Base-by-base conservation (phyloP, 2,888 invertebrate species). In the Cephus rjabovi region DNA sequence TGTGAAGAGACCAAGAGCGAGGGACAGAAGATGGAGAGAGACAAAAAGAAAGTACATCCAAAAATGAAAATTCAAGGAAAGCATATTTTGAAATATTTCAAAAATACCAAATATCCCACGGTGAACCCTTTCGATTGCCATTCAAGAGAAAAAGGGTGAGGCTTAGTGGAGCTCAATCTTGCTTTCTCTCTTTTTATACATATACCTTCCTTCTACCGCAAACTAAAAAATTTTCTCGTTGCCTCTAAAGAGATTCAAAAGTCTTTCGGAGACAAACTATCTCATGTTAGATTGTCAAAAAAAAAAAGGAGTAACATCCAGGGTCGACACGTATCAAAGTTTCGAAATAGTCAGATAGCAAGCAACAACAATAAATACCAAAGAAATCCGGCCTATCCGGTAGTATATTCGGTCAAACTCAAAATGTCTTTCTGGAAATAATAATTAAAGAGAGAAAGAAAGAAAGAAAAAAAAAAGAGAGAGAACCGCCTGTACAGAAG, bases 181-280 rank as follows among this genome's bases (percentile, higher is more conserved):
- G 77, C 56, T 70, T 77, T 75, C 56, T 75, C 76, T 75, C 35
- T 71, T 56, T 74, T 34, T 73, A 33, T 75, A 35, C 4, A 40
- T 37, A n/a, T 37, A 30, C 30, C n/a, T 40, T 73, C 71, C 35
- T n/a, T 35, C 68, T 68, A 73, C 37, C 69, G 23, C 0, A 9
- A 9, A 2, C 56, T 56, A 2, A 15, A 23, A 56, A 56, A 56
- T 9, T 15, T 40, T 40, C 40, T 40, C 40, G 15, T 40, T 56
- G 23, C 9, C 56, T 56, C 56, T 56, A 56, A 56, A 56, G 56
- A 56, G 23, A 56, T 56, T 56, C 56, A 56, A 56, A 56, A 56
- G 23, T 56, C 56, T 56, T 56, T 56, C 56, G 3, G 23, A 56
- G 56, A 56, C 56, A 56, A 56, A 56, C 15, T 9, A 56, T 56